Evolutionary conservation across 2,888 invertebrate genomes (phyloP), one percentile per base, ranked within the genome.

Genomic region (Didymodactylos carnosus): DNA sequence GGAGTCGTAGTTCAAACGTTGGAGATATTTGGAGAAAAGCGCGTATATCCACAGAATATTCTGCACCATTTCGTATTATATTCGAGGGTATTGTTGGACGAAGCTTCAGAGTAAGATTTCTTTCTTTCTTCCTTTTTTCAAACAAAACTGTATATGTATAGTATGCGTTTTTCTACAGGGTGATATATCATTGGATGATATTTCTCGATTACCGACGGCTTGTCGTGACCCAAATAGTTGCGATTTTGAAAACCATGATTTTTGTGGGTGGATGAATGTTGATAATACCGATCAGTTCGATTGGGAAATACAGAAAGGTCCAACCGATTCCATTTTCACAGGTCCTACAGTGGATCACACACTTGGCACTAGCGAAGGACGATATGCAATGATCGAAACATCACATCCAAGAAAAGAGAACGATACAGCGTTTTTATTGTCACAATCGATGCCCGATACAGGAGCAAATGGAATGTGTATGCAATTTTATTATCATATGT

Each of bases 101-200:
- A n/a, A n/a, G n/a, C n/a, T n/a, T n/a, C n/a, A n/a, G n/a, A n/a
- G n/a, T n/a, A n/a, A n/a, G n/a, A n/a, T n/a, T n/a, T n/a, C n/a
- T n/a, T n/a, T n/a, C n/a, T n/a, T n/a, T n/a, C n/a, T n/a, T n/a
- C n/a, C n/a, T n/a, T n/a, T n/a, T n/a, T n/a, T n/a, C n/a, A n/a
- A n/a, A n/a, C n/a, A n/a, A n/a, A n/a, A n/a, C n/a, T n/a, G n/a
- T n/a, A n/a, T n/a, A n/a, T n/a, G n/a, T n/a, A n/a, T n/a, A n/a
- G n/a, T n/a, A n/a, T n/a, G n/a, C n/a, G n/a, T n/a, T n/a, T n/a
- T n/a, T n/a, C n/a, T n/a, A n/a, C n/a, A 72, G 53, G 79, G 80
- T 41, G 80, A 80, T 73, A 80, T 81, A n/a, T 80, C 80, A 41
- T 78, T 81, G 73, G 81, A 81, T 78, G 81, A 81, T 72, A 77